Percentiles rank a stretch among this genome's conserved stretches.
Evolutionary conservation across 2,113 vertebrate species (phyloP).

Genomic region (Anas platyrhynchos): DNA sequence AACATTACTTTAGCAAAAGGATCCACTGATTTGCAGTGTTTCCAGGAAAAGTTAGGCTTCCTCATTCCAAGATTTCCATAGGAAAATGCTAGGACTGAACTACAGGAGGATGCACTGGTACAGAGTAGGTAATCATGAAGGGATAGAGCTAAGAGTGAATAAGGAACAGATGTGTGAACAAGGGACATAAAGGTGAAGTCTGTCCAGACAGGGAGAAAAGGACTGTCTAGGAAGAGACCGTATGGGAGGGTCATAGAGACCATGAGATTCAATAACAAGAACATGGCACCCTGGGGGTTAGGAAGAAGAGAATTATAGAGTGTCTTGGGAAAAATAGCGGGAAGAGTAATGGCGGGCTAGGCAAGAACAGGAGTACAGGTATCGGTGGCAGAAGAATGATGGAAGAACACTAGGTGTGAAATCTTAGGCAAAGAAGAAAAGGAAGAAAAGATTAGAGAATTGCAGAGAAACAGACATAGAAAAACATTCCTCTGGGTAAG

Average conservation of each 20-base stretch:
- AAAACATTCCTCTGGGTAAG: not conserved
- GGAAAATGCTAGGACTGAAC: not conserved
- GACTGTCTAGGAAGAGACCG: not conserved
- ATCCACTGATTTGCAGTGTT: not conserved
- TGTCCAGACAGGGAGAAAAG: not conserved
- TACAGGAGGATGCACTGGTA: not conserved
- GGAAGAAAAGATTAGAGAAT: not conserved
- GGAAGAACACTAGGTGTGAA: not conserved
- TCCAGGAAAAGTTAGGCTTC: not conserved
- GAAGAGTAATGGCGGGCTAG: not conserved
- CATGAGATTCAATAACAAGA: not conserved
- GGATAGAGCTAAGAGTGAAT: not conserved
- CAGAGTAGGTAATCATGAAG: not conserved
- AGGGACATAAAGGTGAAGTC: not conserved
- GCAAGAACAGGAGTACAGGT: not conserved
- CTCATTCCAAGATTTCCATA: not conserved
- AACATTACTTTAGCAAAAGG: not conserved
- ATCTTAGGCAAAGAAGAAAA: not conserved
- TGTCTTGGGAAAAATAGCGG: not conserved
- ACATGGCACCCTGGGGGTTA: rapidly evolving
- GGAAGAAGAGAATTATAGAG: not conserved
- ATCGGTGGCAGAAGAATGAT: not conserved
- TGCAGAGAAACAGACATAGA: not conserved
- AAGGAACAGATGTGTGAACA: not conserved
- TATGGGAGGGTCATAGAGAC: not conserved